Evolutionary conservation across 2,113 vertebrate genomes (phyloP).

Genomic region (Rhinolophus sinicus): DNA sequence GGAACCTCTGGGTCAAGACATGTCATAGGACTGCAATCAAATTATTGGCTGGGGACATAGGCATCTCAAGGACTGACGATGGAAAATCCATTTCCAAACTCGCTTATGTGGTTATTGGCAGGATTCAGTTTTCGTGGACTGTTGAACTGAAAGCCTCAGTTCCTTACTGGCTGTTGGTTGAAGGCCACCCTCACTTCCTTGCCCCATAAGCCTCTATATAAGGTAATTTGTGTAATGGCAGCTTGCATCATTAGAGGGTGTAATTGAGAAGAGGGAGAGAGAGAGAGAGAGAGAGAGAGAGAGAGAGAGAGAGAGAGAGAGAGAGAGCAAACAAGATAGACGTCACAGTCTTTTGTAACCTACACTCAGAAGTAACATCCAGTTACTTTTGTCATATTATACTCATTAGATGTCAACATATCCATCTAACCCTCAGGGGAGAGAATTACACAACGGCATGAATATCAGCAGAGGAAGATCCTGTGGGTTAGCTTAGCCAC

Average conservation of each 20-base stretch:
- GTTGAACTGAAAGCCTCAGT: neutral
- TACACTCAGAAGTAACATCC: neutral
- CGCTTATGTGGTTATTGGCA: neutral
- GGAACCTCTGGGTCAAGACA: neutral
- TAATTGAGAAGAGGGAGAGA: neutral
- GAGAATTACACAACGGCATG: neutral
- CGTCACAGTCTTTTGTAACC: neutral
- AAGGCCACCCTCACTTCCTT: neutral
- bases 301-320: neutral
- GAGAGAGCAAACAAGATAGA: neutral
- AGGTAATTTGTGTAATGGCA: neutral
- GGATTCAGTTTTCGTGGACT: neutral
- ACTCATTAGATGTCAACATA: neutral
- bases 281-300: neutral
- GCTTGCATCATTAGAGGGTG: neutral
- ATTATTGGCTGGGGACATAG: neutral
- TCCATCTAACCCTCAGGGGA: neutral
- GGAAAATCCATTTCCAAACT: neutral
- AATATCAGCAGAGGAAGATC: neutral
- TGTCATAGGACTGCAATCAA: neutral
- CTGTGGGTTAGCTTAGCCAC: neutral
- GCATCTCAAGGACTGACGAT: neutral
- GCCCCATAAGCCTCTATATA: neutral
- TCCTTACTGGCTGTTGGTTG: neutral
- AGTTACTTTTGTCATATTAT: neutral